A percentile compares a stretch with the other conserved stretches of the same genome.
These are phyloP conservation scores for Chaetophractus vellerosus DNA, from an alignment of 2,797 vertebrate species.

Conservation along the genomic window DNA sequence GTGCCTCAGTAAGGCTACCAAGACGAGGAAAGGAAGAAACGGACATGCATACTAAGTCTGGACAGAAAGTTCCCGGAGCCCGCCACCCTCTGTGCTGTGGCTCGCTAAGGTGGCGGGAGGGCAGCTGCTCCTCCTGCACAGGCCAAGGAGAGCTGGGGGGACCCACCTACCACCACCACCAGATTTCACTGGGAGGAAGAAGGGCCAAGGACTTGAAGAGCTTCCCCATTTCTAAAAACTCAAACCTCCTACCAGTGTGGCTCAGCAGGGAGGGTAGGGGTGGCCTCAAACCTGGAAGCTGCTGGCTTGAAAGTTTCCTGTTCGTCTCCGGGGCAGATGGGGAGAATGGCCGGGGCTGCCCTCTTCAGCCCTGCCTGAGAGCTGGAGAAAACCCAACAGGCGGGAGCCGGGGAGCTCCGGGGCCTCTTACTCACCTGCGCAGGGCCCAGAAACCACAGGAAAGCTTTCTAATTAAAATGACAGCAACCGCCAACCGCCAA, in stretches of 20 bases:
- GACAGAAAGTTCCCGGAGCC: not conserved
- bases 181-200: slow-evolving; percentile 28
- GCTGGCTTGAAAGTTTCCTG: not conserved
- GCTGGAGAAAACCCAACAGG: not conserved
- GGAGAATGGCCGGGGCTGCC: not conserved
- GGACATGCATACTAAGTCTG: not conserved
- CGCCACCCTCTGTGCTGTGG: not conserved
- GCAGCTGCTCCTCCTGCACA: not conserved
- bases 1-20: not conserved
- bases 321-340: not conserved
- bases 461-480: slow-evolving; percentile 39
- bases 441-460: not conserved
- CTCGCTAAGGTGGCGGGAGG: not conserved
- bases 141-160: not conserved
- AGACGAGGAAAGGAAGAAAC: not conserved
- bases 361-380: not conserved
- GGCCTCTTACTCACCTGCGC: not conserved
- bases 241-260: not conserved
- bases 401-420: not conserved
- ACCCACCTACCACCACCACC: not conserved
- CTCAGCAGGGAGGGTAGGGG: rapidly evolving
- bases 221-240: not conserved
- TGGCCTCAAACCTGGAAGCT: not conserved
- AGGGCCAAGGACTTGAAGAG: not conserved
- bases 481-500: not conserved